Conservation (phyloP, 2,888 invertebrate species). For the Operophtera brumata region DNA sequence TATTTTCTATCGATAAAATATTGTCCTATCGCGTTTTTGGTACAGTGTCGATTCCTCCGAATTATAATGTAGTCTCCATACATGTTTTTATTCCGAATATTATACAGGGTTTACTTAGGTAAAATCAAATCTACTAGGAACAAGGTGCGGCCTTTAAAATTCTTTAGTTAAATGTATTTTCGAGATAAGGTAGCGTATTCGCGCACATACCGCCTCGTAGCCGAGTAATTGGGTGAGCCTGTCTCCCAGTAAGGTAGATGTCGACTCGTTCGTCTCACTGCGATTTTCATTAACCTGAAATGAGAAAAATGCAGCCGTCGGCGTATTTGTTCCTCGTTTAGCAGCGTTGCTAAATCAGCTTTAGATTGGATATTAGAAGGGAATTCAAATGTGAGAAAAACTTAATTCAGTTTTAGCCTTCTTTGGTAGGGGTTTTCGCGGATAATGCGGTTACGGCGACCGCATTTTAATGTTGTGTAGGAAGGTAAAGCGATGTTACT, state of each 20-base stretch:
- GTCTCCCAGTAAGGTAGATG: constrained; percentile 53
- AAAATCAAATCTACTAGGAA: no score
- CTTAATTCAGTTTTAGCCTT: constrained; percentile 2
- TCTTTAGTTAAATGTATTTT: constrained; percentile 10
- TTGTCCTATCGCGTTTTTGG: no score
- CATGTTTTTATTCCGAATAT: no score
- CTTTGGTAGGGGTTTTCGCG: constrained; percentile 3
- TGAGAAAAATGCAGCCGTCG: constrained; percentile 64
- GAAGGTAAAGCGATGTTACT: background rate
- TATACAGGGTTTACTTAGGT: no score
- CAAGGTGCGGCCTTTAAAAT: background rate
- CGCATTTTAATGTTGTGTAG: background rate
- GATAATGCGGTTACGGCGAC: constrained; percentile 7
- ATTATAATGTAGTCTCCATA: no score
- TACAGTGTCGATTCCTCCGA: no score
- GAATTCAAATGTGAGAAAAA: constrained; percentile 7
- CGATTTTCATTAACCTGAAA: constrained; percentile 75
- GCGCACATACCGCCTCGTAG: constrained; percentile 28
- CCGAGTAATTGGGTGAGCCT: constrained; percentile 59
- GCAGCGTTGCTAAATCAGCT: constrained; percentile 23
- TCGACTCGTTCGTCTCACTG: constrained; percentile 40
- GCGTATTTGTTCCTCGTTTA: constrained; percentile 44
- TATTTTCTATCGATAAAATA: no score
- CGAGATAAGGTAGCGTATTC: constrained; percentile 38
- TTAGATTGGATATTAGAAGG: constrained; percentile 30